phyloP scores from a whole-genome alignment of 2,113 vertebrate genomes.

The Beaufortia kweichowensis region DNA sequence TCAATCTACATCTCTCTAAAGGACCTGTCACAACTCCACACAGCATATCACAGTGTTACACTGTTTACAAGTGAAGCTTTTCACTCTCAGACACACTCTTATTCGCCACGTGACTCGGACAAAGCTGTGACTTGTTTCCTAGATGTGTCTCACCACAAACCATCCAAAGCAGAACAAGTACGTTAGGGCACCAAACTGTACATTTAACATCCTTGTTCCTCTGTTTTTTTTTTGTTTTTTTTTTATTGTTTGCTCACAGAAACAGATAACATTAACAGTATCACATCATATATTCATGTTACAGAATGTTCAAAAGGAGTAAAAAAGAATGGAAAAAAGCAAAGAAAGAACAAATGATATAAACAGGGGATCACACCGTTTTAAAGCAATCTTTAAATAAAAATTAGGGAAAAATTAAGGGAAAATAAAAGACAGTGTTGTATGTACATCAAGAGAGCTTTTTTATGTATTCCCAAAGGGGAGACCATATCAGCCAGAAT shows the following conservation, averaged over 20 bases:
- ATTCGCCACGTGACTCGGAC: constrained; percentile 21
- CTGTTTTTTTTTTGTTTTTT: background rate
- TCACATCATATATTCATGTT: background rate
- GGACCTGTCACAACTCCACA: constrained; percentile 41
- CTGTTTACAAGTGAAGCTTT: constrained; percentile 39
- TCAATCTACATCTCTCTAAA: constrained; percentile 17
- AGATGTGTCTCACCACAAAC: constrained; percentile 58
- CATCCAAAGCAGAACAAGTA: constrained; percentile 46
- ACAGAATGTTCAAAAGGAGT: background rate
- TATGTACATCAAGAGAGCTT: background rate
- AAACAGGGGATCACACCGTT: background rate
- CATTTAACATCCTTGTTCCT: background rate
- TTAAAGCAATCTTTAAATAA: background rate
- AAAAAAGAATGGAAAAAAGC: background rate
- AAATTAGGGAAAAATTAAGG: background rate
- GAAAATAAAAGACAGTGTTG: background rate
- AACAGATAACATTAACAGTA: background rate
- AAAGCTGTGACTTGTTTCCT: constrained; percentile 56
- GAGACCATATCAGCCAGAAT: background rate
- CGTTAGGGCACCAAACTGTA: constrained; percentile 46
- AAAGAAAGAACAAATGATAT: background rate
- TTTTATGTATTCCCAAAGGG: background rate
- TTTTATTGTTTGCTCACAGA: no score
- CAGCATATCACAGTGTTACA: constrained; percentile 35
- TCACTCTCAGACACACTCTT: constrained; percentile 35